phyloP scores from a whole-genome alignment of 2,797 vertebrate species.

The Eurystomus glaucurus region DNA sequence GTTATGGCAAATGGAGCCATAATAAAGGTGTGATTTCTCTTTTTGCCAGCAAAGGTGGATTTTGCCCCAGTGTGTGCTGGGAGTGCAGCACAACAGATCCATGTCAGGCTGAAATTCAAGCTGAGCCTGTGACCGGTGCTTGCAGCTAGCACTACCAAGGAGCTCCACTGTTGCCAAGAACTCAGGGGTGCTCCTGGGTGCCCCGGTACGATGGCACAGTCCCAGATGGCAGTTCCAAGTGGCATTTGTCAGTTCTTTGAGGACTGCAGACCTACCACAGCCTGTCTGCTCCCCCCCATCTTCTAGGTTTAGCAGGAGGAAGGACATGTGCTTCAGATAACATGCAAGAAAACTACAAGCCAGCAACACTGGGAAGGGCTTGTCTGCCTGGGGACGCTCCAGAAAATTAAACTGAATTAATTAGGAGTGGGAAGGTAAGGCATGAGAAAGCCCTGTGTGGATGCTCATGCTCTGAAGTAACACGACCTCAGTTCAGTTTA shows the following conservation, averaged over 20 bases:
- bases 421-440: conserved; percentile 16
- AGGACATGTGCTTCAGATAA: accelerated
- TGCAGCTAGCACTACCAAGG: neutral
- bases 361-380: neutral
- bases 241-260: neutral
- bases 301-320: neutral
- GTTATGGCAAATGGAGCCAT: neutral
- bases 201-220: accelerated
- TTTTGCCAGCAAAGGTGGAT: neutral
- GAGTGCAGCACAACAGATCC: neutral
- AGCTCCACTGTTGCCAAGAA: neutral
- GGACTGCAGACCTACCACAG: neutral
- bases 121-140: accelerated
- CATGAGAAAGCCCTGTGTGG: neutral
- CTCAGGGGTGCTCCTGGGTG: neutral
- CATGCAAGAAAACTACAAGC: neutral
- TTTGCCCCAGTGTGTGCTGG: neutral
- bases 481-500: neutral
- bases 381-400: neutral
- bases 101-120: neutral
- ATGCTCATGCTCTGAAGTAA: neutral
- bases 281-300: neutral
- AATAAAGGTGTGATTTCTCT: neutral
- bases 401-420: conserved; percentile 43
- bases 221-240: accelerated